Evolutionary conservation across 1,140 invertebrate species (phyloP).

Genomic region (Doryteuthis pealeii): DNA sequence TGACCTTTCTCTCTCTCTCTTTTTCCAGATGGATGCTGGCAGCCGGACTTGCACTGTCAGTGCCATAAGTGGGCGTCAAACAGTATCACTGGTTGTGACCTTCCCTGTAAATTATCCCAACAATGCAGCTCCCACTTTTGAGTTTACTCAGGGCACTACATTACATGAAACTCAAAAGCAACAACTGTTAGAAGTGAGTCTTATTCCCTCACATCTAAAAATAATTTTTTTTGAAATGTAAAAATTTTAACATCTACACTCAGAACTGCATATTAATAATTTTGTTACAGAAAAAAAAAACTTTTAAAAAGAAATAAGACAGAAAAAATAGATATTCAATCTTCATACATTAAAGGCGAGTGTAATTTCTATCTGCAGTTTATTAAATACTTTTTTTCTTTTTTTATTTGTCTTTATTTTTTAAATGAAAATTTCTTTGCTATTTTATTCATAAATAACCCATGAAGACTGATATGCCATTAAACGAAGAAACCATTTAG

Average conservation of each 20-base stretch:
- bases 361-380: too few species aligned
- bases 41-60: slow-evolving; percentile 76
- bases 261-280: too few species aligned
- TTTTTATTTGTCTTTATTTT: too few species aligned
- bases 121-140: slow-evolving; percentile 73
- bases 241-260: neutral
- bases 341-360: too few species aligned
- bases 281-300: too few species aligned
- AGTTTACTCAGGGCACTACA: slow-evolving; percentile 64
- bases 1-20: neutral
- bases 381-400: too few species aligned
- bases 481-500: too few species aligned
- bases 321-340: too few species aligned
- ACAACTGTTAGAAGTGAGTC: slow-evolving; percentile 41
- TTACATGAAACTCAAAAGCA: slow-evolving; percentile 35
- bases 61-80: slow-evolving; percentile 72
- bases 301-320: too few species aligned
- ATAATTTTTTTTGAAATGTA: neutral
- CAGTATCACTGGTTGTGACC: slow-evolving; percentile 74
- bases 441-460: too few species aligned
- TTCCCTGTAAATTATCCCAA: slow-evolving; percentile 81
- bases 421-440: too few species aligned
- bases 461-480: too few species aligned
- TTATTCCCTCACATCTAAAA: slow-evolving; percentile 3
- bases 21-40: slow-evolving; percentile 65